Evolutionary conservation across 2,888 invertebrate genomes (phyloP).

Genomic region (Atethmia centrago): DNA sequence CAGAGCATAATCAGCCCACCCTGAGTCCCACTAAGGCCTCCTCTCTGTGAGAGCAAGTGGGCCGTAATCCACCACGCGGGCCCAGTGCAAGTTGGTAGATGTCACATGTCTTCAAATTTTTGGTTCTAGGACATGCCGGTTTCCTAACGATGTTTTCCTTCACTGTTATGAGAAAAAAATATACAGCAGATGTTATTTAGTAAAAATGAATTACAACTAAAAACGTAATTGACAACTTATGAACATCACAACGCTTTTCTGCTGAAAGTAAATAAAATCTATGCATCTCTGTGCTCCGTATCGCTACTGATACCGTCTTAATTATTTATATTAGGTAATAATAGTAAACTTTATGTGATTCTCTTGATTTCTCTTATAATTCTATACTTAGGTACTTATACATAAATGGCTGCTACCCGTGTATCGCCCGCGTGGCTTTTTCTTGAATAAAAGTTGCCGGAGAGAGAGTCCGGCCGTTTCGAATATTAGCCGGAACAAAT

Average conservation of each 20-base stretch:
- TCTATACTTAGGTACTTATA: not conserved
- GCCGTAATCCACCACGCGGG: too few species aligned
- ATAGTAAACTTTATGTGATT: not conserved
- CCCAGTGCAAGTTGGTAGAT: too few species aligned
- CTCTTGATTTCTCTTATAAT: not conserved
- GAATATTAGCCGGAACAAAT: too few species aligned
- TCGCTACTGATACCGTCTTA: not conserved
- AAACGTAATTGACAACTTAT: not conserved
- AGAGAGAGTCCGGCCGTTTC: too few species aligned
- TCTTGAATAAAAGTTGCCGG: too few species aligned
- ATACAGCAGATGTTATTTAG: not conserved
- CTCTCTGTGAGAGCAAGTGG: too few species aligned
- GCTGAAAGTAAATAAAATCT: not conserved
- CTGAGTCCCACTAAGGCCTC: too few species aligned
- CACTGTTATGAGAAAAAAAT: not conserved
- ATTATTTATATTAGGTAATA: not conserved
- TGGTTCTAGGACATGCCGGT: not conserved
- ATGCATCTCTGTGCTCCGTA: not conserved
- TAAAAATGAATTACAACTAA: not conserved
- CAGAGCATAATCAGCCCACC: too few species aligned
- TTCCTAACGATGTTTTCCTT: not conserved
- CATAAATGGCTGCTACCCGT: not conserved
- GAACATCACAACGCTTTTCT: not conserved
- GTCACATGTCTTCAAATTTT: not conserved
- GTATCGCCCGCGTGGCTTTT: too few species aligned